phyloP scores from a whole-genome alignment of 2,888 invertebrate genomes.

The Hirtodrosophila trivittata region DNA sequence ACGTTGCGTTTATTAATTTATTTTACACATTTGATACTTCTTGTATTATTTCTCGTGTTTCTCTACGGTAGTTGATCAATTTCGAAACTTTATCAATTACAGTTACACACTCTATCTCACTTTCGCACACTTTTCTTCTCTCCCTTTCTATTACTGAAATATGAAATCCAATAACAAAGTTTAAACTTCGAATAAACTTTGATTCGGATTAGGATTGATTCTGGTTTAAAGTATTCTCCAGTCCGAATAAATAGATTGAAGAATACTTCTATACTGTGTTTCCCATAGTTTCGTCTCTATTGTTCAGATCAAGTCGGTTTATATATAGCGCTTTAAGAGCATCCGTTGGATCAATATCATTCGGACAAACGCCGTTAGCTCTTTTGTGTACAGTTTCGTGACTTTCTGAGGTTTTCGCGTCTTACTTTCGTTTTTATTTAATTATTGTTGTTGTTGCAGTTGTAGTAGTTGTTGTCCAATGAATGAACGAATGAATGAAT shows the following conservation, averaged over 20 bases:
- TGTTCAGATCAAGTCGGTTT: too few species aligned
- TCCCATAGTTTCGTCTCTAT: too few species aligned
- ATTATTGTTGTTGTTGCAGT: conserved; percentile 4
- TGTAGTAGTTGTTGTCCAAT: conserved; percentile 13
- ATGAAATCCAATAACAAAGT: too few species aligned
- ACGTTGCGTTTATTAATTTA: too few species aligned
- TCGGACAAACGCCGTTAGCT: conserved; percentile 17
- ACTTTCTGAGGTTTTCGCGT: conserved; percentile 45
- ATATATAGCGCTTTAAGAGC: too few species aligned
- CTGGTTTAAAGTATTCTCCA: too few species aligned
- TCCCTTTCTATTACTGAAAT: not conserved
- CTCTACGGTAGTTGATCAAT: conserved; percentile 13
- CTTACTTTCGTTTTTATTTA: conserved; percentile 36
- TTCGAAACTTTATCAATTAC: conserved; percentile 9
- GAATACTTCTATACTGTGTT: too few species aligned
- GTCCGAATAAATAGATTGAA: too few species aligned
- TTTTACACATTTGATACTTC: conserved; percentile 23
- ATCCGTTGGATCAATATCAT: conserved; percentile 22
- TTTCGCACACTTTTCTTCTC: not conserved
- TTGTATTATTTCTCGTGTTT: conserved; percentile 15
- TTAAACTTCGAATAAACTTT: too few species aligned
- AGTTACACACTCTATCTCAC: not conserved
- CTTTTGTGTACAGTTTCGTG: conserved; percentile 34
- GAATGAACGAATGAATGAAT: conserved; percentile 29
- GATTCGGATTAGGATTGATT: too few species aligned